Percentiles rank a stretch among this genome's conserved stretches.
These are phyloP conservation scores for Cartodere bifasciata DNA, from an alignment of 2,888 invertebrate species.

Conservation along the genomic window DNA sequence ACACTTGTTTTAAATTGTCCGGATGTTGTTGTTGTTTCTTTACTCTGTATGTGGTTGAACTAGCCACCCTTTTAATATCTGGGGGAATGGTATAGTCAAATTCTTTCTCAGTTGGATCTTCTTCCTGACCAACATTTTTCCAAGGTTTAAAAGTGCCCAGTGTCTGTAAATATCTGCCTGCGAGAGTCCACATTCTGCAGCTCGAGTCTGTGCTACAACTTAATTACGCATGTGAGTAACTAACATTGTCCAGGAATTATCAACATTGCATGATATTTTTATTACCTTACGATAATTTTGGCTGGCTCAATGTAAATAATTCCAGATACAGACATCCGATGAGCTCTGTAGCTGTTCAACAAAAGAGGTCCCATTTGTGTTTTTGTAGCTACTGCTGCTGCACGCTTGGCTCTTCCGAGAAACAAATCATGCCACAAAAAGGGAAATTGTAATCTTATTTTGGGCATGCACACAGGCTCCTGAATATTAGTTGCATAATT, in stretches of 20 bases:
- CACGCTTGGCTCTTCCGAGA: conserved; percentile 54
- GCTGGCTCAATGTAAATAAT: conserved; percentile 53
- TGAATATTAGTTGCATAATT: conserved; percentile 48
- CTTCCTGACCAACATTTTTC: conserved; percentile 32
- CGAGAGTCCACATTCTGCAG: conserved; percentile 61
- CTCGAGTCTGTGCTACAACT: conserved; percentile 39
- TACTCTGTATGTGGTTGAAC: conserved; percentile 66
- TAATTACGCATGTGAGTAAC: too few relatives aligned
- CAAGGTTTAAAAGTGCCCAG: conserved; percentile 59
- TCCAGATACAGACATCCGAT: conserved; percentile 52
- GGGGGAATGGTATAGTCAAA: conserved; percentile 50
- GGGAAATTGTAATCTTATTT: conserved; percentile 53
- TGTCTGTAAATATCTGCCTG: conserved; percentile 55
- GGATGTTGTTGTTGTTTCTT: too few relatives aligned
- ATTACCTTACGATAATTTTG: conserved; percentile 55
- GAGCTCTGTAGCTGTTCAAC: conserved; percentile 58
- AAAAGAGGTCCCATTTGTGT: conserved; percentile 52
- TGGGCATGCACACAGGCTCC: conserved; percentile 46
- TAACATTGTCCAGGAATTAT: too few relatives aligned
- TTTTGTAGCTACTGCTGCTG: too few relatives aligned
- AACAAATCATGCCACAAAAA: conserved; percentile 60
- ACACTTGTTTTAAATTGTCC: too few relatives aligned
- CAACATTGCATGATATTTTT: too few relatives aligned
- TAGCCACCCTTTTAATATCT: conserved; percentile 60
- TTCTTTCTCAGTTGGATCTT: conserved; percentile 21